Base-by-base conservation (phyloP, 2,113 vertebrate genomes). In the Coturnix japonica region DNA sequence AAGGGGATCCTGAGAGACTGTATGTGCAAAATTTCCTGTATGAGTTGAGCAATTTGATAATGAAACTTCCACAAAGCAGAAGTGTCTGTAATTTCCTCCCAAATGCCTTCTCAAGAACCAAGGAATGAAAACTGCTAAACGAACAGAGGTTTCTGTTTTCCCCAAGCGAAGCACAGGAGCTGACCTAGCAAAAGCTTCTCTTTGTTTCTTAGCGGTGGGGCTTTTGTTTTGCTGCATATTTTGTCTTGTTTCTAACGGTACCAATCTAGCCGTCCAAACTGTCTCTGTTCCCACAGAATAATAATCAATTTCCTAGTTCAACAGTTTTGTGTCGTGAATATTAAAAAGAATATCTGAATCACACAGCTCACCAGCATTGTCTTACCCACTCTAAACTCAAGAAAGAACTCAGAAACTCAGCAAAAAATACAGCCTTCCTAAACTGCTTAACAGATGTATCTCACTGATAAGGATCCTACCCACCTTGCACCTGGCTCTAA, bases 281-380 rank as follows among this genome's bases (percentile, higher is more conserved):
- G 79, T 82, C 89, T 97, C 96, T 96, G 81, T 97, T 97, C 86
- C 93, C 88, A 85, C 5, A 95, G 95, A 97, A 97, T 97, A 96
- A 97, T 95, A 97, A 98, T 96, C 93, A 98, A 85, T 94, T 95
- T 96, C 94, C 93, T 95, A 87, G 89, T 96, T 96, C 96, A 94
- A 95, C 95, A 96, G 95, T 92, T 96, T 94, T 94, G 95, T 95
- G 95, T 64, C 71, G 95, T 95, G 95, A 97, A 97, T 97, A 97
- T 97, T 97, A 73, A 97, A 97, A 97, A 78, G 88, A 90, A 78
- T 89, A 79, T 93, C 67, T 91, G 67, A 95, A 94, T 85, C 83
- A 87, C 61, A 22, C 10, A 59, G 33, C 80, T 96, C 63, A 3
- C 59, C 78, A 91, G 80, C 67, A 1, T 22, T 69, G 33, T 59